phyloP scores from a whole-genome alignment of 2,113 vertebrate species.

The Ploceus nigricollis region DNA sequence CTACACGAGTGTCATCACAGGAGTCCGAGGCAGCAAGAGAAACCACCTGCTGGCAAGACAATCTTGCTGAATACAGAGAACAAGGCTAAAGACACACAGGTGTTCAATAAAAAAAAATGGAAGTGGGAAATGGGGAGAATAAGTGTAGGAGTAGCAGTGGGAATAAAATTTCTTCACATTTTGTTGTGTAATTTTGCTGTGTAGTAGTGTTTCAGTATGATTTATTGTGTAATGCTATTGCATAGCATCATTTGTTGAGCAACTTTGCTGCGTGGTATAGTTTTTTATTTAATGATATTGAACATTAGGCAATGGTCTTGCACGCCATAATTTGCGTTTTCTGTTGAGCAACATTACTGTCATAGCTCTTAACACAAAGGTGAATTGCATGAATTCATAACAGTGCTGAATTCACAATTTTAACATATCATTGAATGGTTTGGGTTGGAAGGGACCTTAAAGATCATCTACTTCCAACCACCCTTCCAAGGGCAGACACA shows the following conservation, averaged over 20 bases:
- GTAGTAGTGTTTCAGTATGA: slow-evolving; percentile 50
- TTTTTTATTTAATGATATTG: slow-evolving; percentile 64
- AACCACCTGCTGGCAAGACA: background rate
- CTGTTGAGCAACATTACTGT: slow-evolving; percentile 29
- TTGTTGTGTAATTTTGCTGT: slow-evolving; percentile 67
- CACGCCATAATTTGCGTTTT: slow-evolving; percentile 54
- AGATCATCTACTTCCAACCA: background rate
- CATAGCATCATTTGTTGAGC: slow-evolving; percentile 59
- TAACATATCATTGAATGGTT: background rate
- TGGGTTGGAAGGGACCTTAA: background rate
- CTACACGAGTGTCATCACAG: background rate
- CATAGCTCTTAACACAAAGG: background rate
- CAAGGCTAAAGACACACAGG: background rate
- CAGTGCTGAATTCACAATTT: background rate
- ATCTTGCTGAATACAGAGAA: background rate
- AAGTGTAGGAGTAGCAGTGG: slow-evolving; percentile 53
- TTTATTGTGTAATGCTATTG: slow-evolving; percentile 53
- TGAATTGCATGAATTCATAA: background rate
- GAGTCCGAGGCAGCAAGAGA: background rate
- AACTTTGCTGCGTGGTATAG: slow-evolving; percentile 54
- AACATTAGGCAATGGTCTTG: slow-evolving; percentile 47
- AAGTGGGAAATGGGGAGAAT: background rate
- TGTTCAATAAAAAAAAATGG: background rate
- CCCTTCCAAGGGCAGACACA: background rate
- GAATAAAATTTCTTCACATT: slow-evolving; percentile 65